Base-by-base conservation (phyloP, 1,140 invertebrate genomes). In the Ganaspis sp. region DNA sequence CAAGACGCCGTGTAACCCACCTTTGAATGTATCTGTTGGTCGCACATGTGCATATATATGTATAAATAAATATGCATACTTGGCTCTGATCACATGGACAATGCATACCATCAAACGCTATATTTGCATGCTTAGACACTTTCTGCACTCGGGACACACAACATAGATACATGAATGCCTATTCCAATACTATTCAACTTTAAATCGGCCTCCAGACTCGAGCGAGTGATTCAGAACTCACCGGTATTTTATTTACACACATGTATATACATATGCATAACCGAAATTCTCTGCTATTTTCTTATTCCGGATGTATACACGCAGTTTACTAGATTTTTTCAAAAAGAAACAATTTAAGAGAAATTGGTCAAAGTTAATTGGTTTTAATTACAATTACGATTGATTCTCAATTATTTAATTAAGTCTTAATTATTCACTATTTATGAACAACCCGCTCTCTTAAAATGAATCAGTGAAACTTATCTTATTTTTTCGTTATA, bases 1-100 rank as follows among this genome's bases (percentile, higher is more conserved):
- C 80, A 82, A 83, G 82, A 85, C 83, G 80, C 73, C 81, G 64
- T 74, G 71, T 69, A 77, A 73, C 64, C 23, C 15, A 29, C 8
- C 23, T 64, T 29, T 26, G 9, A 64, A 0, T 64, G 58, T 34
- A 26, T 64, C 15, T 6, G 58, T 34, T n/a, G 58, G 58, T 29
- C 23, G 23, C 58, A 64, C 26, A 64, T 64, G 23, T 64, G 11
- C 23, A 29, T 64, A 29, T 64, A n/a, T 34, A 64, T n/a, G 58
- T 64, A 64, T 64, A 64, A 64, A 64, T 64, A 64, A 64, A 64
- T 64, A 64, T 64, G 58, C 58, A 64, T 64, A 64, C 58, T 64
- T 29, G 1, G 45, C 45, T 49, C 15, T 4, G 3, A 9, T n/a
- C 58, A 64, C 58, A 29, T 26, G 9, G 12, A 29, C 26, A 23